These are phyloP conservation scores for Sceloporus undulatus DNA, from an alignment of 2,113 vertebrate genomes.

Conservation along the genomic window DNA sequence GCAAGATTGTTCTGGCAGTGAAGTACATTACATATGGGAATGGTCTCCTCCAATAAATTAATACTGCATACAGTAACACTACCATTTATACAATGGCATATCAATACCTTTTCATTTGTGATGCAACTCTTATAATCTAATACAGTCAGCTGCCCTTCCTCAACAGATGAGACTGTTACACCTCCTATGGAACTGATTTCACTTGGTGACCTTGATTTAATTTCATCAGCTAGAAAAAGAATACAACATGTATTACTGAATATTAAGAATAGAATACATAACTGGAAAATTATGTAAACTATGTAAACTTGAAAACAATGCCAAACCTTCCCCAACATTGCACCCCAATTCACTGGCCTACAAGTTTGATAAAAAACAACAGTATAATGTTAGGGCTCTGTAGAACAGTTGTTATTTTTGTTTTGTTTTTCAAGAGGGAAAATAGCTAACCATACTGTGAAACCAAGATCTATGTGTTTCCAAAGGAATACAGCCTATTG, in stretches of 20 bases:
- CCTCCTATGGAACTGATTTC: slow-evolving; percentile 57
- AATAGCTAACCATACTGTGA: no score
- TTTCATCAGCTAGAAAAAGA: slow-evolving; percentile 71
- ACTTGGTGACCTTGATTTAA: slow-evolving; percentile 51
- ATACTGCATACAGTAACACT: not conserved
- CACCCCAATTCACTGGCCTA: no score
- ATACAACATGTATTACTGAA: not conserved
- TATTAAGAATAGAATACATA: slow-evolving; percentile 48
- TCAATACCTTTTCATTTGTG: slow-evolving; percentile 70
- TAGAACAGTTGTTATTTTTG: no score
- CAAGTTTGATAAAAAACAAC: no score
- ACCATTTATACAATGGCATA: slow-evolving; percentile 17
- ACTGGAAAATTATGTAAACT: not conserved
- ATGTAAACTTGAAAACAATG: no score
- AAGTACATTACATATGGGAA: not conserved
- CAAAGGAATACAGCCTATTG: no score
- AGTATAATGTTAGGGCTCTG: no score
- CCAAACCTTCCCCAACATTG: no score
- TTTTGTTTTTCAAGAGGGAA: no score
- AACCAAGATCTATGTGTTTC: no score
- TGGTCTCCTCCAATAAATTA: not conserved
- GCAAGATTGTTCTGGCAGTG: not conserved
- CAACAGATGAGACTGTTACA: slow-evolving; percentile 48
- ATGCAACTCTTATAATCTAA: slow-evolving; percentile 57
- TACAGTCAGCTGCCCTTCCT: slow-evolving; percentile 53